phyloP scores from a whole-genome alignment of 2,888 invertebrate species.

The Allygus modestus region DNA sequence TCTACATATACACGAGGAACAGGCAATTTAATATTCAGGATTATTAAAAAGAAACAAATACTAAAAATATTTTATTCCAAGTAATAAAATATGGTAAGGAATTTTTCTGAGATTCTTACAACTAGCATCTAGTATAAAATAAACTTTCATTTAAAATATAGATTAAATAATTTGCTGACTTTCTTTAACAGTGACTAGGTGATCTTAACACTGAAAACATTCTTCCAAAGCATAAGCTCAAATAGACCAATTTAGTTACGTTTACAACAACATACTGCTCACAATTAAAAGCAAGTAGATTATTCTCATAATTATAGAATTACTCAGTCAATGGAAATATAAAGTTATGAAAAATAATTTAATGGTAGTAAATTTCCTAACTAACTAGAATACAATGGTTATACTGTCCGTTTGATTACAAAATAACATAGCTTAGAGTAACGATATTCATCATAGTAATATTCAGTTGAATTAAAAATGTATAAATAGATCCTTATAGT shows the following conservation, averaged over 20 bases:
- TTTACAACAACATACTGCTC: constrained; percentile 13
- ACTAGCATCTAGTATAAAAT: constrained; percentile 28
- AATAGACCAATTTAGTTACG: background rate
- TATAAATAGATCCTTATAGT: constrained; percentile 18
- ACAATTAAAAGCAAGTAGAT: background rate
- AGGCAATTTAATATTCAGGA: too few relatives aligned
- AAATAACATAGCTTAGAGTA: constrained; percentile 10
- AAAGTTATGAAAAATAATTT: constrained; percentile 8
- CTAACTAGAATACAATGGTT: constrained; percentile 18
- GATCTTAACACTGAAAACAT: background rate
- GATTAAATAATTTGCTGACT: background rate
- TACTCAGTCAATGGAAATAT: constrained; percentile 21
- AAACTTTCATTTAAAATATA: constrained; percentile 26
- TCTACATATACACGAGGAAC: too few relatives aligned
- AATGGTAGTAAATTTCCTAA: background rate
- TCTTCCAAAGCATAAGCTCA: constrained; percentile 25
- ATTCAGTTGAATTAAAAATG: background rate
- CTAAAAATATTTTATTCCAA: constrained; percentile 38
- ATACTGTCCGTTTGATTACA: constrained; percentile 5
- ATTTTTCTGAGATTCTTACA: constrained; percentile 28
- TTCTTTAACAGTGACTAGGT: constrained; percentile 31
- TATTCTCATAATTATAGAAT: background rate
- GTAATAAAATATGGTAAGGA: constrained; percentile 38
- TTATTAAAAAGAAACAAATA: constrained; percentile 19
- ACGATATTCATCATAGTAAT: background rate